A percentile compares a stretch with the other conserved stretches of the same genome.
phyloP scores from a whole-genome alignment of 2,113 vertebrate genomes.

The Copsychus sechellarum region DNA sequence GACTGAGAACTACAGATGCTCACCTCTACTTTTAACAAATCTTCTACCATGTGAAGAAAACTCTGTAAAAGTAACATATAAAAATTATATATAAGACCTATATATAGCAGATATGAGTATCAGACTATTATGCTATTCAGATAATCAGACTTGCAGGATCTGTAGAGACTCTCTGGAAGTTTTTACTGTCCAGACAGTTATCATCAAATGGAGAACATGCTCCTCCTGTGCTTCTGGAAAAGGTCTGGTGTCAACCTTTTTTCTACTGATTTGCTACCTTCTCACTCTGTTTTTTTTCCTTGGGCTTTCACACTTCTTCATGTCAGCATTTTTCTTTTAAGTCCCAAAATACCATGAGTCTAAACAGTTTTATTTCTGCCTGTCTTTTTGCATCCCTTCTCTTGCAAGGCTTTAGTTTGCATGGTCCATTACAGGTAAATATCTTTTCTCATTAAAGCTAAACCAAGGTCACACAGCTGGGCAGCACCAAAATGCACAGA shows the following conservation, averaged over 20 bases:
- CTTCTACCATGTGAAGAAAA: background rate
- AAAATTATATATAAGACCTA: background rate
- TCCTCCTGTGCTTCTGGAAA: background rate
- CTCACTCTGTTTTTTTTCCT: background rate
- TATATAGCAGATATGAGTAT: background rate
- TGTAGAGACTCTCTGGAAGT: background rate
- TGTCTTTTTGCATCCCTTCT: background rate
- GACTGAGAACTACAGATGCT: background rate
- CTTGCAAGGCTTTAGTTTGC: background rate
- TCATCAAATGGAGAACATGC: background rate
- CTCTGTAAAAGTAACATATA: background rate
- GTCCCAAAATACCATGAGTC: background rate
- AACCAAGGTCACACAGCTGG: background rate
- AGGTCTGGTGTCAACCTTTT: background rate
- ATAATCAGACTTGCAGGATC: background rate
- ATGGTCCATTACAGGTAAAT: background rate
- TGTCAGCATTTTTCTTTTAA: background rate
- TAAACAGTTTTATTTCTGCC: background rate
- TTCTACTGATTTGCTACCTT: background rate
- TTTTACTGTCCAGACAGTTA: background rate
- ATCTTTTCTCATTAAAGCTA: background rate
- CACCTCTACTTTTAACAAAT: background rate
- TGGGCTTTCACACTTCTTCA: background rate
- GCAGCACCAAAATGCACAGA: background rate
- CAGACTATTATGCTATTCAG: background rate